Base-by-base conservation (phyloP, 1,140 invertebrate species). In the Schmidtea mediterranea region DNA sequence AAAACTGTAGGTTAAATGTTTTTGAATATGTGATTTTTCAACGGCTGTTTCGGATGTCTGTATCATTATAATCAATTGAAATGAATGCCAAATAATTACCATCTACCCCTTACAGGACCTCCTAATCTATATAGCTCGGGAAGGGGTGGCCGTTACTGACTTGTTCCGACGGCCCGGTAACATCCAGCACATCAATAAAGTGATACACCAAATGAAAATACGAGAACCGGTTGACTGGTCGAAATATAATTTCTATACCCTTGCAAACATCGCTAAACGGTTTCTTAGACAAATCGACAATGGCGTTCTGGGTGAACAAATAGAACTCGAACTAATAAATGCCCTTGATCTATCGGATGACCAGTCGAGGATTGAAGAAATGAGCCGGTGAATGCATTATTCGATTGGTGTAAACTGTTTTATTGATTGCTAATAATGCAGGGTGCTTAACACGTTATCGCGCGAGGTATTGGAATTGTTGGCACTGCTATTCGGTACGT, bases 261-360 rank as follows among this genome's bases (percentile, higher is more conserved):
- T 95, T 58, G 87, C 89, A 21, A 90, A 84, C 65, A 87, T 95
- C 36, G 71, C 94, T 24, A 97, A 95, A 68, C 73, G 71, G 69
- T 97, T 95, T 69, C 71, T 94, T n/a, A 74, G 87, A 49, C 90
- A 92, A 72, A 76, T 95, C 55, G 87, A 89, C 39, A 82, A 80
- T 51, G 89, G 89, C 21, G 80, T 95, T 48, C 94, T 97, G 70
- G 74, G 84, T 0, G 71, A 75, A 24, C 79, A 82, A 46, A 77
- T 80, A 52, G 89, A 97, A 66, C 76, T 81, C 65, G 73, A 76
- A 52, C 71, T 97, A 38, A 87, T 97, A 63, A 72, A 77, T 50
- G 77, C 84, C 46, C 78, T 90, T 55, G 75, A 82, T 13, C 22
- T 21, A 13, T 6, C n/a, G 13, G 43, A 45, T 21, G 43, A 45